Base-by-base conservation (phyloP, 2,888 invertebrate genomes). In the Hydropsyche betteni region DNA sequence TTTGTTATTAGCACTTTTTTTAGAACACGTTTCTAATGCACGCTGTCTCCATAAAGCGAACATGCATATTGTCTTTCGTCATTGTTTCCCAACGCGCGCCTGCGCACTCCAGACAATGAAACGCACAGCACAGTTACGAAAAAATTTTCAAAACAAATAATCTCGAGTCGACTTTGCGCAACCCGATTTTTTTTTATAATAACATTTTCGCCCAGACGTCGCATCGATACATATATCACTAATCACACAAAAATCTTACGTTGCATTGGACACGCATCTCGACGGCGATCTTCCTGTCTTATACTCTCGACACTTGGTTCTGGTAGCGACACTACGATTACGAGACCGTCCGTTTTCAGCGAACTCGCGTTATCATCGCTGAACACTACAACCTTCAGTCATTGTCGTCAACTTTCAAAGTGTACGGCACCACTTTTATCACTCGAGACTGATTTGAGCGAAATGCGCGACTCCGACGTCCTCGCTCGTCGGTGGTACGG, bases 401-500 rank as follows among this genome's bases (percentile, higher is more conserved):
- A 24, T 33, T 24, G 0, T 24, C 34, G 12, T 16, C 12, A 10
- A 34, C 8, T 2, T 1, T 33, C 6, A 10, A n/a, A 68, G 44
- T 52, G 2, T 24, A 24, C 24, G 24, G 24, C 24, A 24, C 24
- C 24, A 24, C 24, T 24, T 24, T 24, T 24, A 24, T 24, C 24
- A 24, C 24, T 24, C 24, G 24, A 24, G 24, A 24, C 24, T 24
- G 24, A 24, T 24, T 24, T 24, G 24, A 24, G 24, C 24, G 24
- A 24, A 24, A 1, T 12, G 34, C 50, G 69, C 34, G 33, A 14
- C 51, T 12, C n/a, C 36, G 51, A 74, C 76, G 72, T 74, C 36
- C 71, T 74, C 52, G 33, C 68, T 16, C 36, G 12, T 14, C 69
- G 50, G 74, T 36, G 71, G 76, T 74, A 55, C 68, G 51, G 50